A percentile compares a stretch with the other conserved stretches of the same genome.
phyloP scores from a whole-genome alignment of 1,140 invertebrate genomes.

The Orussus abietinus region DNA sequence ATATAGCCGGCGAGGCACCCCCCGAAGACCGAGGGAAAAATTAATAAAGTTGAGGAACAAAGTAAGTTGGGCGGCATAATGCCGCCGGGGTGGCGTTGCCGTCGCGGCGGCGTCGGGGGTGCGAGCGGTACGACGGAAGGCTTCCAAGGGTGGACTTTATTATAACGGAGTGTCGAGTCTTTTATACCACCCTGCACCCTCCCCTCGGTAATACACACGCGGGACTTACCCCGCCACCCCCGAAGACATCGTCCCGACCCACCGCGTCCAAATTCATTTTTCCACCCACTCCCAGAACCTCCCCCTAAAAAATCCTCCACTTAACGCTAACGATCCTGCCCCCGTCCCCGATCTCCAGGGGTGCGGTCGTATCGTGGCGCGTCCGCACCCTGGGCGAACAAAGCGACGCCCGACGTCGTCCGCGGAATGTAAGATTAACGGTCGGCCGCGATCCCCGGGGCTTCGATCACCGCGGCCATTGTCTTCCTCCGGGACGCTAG shows the following conservation, averaged over 20 bases:
- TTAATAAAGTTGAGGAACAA: constrained; percentile 57
- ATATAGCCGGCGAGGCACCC: constrained; percentile 22
- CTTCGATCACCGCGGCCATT: constrained; percentile 8
- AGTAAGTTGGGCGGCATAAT: constrained; percentile 53
- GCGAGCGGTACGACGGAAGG: constrained; percentile 16
- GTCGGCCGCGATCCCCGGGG: constrained; percentile 2
- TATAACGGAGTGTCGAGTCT: constrained; percentile 53
- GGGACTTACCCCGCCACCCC: too few species aligned
- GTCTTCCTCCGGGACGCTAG: constrained; percentile 2
- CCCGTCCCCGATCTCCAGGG: too few species aligned
- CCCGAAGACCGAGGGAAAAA: constrained; percentile 52
- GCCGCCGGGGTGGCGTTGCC: too few species aligned
- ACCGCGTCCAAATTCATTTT: too few species aligned
- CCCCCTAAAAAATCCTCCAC: too few species aligned
- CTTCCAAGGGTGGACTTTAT: constrained; percentile 46
- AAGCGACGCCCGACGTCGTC: neutral
- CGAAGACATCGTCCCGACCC: too few species aligned
- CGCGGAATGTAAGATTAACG: constrained; percentile 12
- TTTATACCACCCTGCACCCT: constrained; percentile 38
- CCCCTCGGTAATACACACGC: too few species aligned
- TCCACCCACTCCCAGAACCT: too few species aligned
- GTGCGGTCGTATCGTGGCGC: too few species aligned
- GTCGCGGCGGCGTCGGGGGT: too few species aligned
- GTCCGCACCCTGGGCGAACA: too few species aligned
- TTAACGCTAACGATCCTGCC: too few species aligned